These are phyloP conservation scores for Melitaea athalia DNA, from an alignment of 2,888 invertebrate species.

Conservation along the genomic window DNA sequence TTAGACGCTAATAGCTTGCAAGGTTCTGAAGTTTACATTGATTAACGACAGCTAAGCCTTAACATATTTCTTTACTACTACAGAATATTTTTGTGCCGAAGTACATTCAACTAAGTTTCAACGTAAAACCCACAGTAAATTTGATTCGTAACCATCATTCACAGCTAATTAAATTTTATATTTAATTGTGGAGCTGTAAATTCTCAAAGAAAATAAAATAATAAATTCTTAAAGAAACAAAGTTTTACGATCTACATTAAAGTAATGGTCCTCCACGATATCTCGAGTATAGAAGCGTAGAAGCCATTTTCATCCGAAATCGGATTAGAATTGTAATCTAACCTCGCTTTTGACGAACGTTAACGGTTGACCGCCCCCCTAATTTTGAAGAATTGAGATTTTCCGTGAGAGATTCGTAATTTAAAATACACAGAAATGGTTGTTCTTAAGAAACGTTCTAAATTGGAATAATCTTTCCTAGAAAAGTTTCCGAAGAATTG, in stretches of 20 bases:
- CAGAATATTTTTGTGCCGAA: too few species aligned
- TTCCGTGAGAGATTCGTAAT: neutral
- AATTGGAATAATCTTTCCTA: too few species aligned
- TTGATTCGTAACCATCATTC: too few species aligned
- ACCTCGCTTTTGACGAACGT: conserved; percentile 4
- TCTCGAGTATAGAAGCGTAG: conserved; percentile 1
- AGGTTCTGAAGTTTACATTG: too few species aligned
- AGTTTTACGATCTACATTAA: neutral
- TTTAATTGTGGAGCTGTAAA: neutral
- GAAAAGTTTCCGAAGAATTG: too few species aligned
- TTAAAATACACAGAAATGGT: conserved; percentile 5
- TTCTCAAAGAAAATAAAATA: neutral
- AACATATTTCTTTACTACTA: too few species aligned
- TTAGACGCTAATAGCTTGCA: too few species aligned
- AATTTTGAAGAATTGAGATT: conserved; percentile 12
- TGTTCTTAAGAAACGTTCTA: too few species aligned
- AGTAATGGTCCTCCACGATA: neutral
- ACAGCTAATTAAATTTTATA: neutral
- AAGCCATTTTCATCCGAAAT: conserved; percentile 2
- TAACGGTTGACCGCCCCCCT: conserved; percentile 11
- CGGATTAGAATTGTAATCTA: conserved; percentile 11
- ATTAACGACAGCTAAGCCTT: too few species aligned
- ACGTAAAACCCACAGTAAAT: too few species aligned
- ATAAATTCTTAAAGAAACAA: neutral
- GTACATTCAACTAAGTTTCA: too few species aligned